These are phyloP conservation scores for Prunella himalayana DNA, from an alignment of 2,113 vertebrate species.

Conservation along the genomic window DNA sequence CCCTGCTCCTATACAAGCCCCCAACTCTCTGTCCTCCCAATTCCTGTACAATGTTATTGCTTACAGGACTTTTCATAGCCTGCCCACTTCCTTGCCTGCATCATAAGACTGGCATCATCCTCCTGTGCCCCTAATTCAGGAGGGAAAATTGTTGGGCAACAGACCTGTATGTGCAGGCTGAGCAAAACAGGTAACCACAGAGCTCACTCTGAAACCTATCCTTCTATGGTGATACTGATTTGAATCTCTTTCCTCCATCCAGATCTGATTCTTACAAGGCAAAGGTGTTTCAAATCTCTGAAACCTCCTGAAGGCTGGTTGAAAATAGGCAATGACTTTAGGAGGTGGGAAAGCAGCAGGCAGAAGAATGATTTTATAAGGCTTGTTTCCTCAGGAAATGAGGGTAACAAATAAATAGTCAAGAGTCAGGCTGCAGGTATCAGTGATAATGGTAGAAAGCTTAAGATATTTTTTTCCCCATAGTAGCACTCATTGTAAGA, in stretches of 20 bases:
- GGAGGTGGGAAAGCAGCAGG: neutral
- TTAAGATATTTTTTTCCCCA: neutral
- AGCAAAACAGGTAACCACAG: neutral
- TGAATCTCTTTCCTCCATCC: neutral
- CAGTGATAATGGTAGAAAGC: neutral
- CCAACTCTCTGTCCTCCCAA: neutral
- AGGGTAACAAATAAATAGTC: neutral
- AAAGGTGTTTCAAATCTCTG: neutral
- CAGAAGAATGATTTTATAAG: neutral
- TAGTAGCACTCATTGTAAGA: neutral
- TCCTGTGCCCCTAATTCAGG: neutral
- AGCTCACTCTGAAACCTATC: neutral
- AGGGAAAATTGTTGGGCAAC: neutral
- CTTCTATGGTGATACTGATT: neutral
- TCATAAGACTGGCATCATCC: neutral
- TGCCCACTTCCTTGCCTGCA: neutral
- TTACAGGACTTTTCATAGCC: neutral
- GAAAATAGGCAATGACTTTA: neutral
- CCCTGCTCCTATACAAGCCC: neutral
- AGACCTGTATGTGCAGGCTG: neutral
- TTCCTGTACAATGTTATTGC: neutral
- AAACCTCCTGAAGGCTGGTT: neutral
- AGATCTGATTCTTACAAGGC: neutral
- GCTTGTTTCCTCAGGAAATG: neutral
- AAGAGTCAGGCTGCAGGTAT: neutral